Evolutionary conservation across 2,113 vertebrate species (phyloP), one percentile per base, ranked within the genome.

Genomic region (Thalassarche chlororhynchos): DNA sequence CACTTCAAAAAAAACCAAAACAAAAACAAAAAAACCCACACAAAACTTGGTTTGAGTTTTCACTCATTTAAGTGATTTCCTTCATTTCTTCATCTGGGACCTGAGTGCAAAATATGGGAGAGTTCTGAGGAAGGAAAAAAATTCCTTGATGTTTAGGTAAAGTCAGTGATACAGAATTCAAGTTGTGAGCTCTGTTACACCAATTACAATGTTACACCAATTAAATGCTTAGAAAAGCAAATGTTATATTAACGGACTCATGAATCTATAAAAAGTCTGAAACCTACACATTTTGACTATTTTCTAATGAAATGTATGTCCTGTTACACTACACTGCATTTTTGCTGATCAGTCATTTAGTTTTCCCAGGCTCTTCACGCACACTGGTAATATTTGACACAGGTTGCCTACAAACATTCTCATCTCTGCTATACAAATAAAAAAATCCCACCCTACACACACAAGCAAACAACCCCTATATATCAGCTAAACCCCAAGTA

Each of bases 371-470:
- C 10, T 70, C 6, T 83, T 54, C n/a, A 17, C 9, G 16, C 9
- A 54, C 42, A 57, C 6, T 9, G 9, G 9, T 26, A 57, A 29
- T 32, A 51, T 40, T 25, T 71, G 36, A 65, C 21, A 36, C 23
- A 55, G 1, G 1, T 40, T 65, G 6, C 15, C 70, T 60, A 14
- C 12, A 61, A 87, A 60, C 9, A 32, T 51, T 71, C 40, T 90
- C 18, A 58, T 47, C 7, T 60, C 26, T 82, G 5, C 11, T 82
- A 49, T 12, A 42, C 57, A 74, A 78, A 23, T 12, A 49, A 28
- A 51, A 58, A 36, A 13, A 8, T 16, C 0, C 6, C 31, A 55
- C 12, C 3, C 14, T 66, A 29, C 3, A 31, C 4, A n/a, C 5
- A 26, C 8, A 65, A 32, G 14, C 3, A 75, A 57, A 16, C 8